Conservation (phyloP, 2,113 vertebrate genomes). For the Asarcornis scutulata region DNA sequence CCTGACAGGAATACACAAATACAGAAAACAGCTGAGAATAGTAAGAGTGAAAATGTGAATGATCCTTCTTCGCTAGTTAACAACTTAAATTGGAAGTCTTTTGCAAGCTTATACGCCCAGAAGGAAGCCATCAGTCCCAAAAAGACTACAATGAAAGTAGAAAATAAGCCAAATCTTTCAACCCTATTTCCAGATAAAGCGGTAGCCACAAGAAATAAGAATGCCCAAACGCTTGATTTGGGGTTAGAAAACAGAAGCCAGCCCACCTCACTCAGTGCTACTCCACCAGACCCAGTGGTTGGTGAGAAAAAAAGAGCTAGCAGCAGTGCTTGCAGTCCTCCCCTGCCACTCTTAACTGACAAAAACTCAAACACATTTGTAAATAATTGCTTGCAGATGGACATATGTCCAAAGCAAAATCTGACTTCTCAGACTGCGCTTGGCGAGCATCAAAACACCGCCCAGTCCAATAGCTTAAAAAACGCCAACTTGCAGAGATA, state of each 20-base stretch:
- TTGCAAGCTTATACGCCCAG: conserved; percentile 2
- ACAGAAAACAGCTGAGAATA: background rate
- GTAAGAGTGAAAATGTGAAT: conserved; percentile 17
- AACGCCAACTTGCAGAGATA: conserved; percentile 25
- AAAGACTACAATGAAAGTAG: background rate
- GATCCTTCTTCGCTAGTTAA: background rate
- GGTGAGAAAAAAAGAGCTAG: background rate
- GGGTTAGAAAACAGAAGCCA: background rate
- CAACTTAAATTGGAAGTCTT: background rate
- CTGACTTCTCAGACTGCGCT: background rate
- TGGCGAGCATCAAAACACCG: conserved; percentile 11
- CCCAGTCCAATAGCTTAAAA: conserved; percentile 63
- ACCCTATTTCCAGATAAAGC: conserved; percentile 36
- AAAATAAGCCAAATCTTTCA: conserved; percentile 4
- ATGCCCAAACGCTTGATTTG: background rate
- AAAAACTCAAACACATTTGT: conserved; percentile 25
- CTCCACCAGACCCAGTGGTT: background rate
- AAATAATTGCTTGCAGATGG: background rate
- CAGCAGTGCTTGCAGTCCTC: background rate
- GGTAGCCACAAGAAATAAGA: conserved; percentile 26
- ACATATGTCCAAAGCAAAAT: conserved; percentile 7
- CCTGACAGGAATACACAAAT: background rate
- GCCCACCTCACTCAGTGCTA: background rate
- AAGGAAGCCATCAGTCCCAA: conserved; percentile 20
- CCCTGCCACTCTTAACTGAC: conserved; percentile 7